Evolutionary conservation across 2,888 invertebrate species (phyloP).

Genomic region (Morinoia aosen): DNA sequence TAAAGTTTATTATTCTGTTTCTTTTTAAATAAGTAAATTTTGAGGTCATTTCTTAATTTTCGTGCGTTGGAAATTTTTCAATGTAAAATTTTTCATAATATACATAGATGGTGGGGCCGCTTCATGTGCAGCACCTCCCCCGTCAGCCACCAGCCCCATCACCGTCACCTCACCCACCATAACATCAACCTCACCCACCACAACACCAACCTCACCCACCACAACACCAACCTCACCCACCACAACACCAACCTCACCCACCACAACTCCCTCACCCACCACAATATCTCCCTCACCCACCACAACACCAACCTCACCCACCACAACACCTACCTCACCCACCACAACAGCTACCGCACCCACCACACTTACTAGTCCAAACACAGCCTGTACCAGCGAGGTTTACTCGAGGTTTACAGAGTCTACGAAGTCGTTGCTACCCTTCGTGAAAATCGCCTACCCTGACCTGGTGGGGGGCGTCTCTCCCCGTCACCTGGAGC

Average conservation of each 20-base stretch:
- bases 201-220: too few species aligned
- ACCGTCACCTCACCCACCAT: neutral
- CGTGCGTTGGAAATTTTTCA: neutral
- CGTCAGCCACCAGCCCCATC: neutral
- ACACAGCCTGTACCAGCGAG: slow-evolving; percentile 58
- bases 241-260: neutral
- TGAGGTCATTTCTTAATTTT: neutral
- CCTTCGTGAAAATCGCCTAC: slow-evolving; percentile 82
- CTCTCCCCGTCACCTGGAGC: slow-evolving; percentile 75
- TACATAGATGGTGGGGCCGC: neutral
- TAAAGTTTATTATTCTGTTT: too few species aligned
- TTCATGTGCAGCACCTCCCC: neutral
- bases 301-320: neutral
- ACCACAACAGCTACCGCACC: neutral
- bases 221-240: neutral
- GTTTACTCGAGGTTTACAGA: slow-evolving; percentile 70
- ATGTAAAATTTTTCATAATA: neutral
- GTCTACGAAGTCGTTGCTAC: slow-evolving; percentile 76
- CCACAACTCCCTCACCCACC: neutral
- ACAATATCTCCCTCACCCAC: neutral
- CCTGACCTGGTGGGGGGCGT: slow-evolving; percentile 79
- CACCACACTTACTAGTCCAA: neutral
- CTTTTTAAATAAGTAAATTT: neutral
- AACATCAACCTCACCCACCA: too few species aligned
- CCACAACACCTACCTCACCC: neutral